These are phyloP conservation scores for Zingel zingel DNA, from an alignment of 2,113 vertebrate species.

Conservation along the genomic window DNA sequence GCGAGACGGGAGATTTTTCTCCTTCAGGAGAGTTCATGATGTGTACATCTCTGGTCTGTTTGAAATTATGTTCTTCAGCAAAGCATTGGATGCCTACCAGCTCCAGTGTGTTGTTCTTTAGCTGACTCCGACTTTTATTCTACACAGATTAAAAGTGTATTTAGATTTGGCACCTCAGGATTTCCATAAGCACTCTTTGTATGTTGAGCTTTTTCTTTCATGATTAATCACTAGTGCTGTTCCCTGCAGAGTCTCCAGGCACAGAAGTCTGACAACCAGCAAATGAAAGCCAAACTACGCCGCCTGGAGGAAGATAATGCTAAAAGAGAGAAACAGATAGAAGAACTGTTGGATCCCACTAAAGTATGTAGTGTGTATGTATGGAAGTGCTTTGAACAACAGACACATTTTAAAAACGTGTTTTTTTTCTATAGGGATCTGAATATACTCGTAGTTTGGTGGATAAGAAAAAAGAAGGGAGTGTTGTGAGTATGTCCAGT, in stretches of 20 bases:
- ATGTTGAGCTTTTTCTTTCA: not conserved
- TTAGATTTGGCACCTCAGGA: not conserved
- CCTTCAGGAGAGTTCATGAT: not conserved
- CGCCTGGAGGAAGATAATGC: constrained; percentile 91
- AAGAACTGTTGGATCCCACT: constrained; percentile 89
- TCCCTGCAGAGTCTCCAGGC: constrained; percentile 86
- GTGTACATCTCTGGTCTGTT: not conserved
- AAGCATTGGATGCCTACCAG: not conserved
- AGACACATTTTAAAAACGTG: not conserved
- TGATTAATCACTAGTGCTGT: not conserved
- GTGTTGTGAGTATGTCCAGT: constrained; percentile 85
- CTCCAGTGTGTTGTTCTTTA: not conserved
- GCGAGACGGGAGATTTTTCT: not conserved
- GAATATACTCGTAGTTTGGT: constrained; percentile 88
- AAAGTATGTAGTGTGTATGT: constrained; percentile 76
- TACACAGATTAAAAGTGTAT: not conserved
- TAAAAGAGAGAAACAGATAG: constrained; percentile 93
- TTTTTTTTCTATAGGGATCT: constrained; percentile 79
- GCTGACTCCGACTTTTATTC: constrained; percentile 8
- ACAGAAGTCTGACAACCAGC: constrained; percentile 88
- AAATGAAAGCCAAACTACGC: constrained; percentile 91
- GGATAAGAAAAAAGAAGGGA: constrained; percentile 86
- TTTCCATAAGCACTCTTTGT: not conserved
- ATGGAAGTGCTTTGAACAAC: not conserved
- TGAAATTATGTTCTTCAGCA: not conserved